Percentiles rank a stretch among this genome's conserved stretches.
Conservation (phyloP, 2,888 invertebrate genomes). For the Phortica magna region DNA sequence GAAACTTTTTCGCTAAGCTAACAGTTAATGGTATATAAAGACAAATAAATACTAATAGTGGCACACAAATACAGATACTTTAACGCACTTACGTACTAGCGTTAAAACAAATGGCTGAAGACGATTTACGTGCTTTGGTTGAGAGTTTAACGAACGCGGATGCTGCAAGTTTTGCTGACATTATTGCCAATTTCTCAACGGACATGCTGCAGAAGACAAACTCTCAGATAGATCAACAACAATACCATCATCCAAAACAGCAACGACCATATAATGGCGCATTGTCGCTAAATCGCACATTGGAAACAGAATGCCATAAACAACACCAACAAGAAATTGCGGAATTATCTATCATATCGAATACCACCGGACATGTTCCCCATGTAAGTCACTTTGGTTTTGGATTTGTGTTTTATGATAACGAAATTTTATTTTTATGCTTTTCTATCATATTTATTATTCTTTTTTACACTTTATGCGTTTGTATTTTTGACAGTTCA, state of each 20-base stretch:
- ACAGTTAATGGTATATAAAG: not conserved
- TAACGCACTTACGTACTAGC: no score
- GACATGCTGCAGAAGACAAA: conserved; percentile 67
- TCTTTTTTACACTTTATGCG: no score
- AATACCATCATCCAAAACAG: conserved; percentile 8
- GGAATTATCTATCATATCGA: not conserved
- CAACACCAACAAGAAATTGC: conserved; percentile 53
- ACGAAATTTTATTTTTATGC: not conserved
- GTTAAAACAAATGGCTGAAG: conserved; percentile 55
- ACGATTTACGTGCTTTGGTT: conserved; percentile 64
- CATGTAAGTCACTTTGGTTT: conserved; percentile 32
- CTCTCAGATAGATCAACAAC: conserved; percentile 53
- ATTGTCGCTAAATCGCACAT: conserved; percentile 59
- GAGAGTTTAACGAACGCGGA: conserved; percentile 60
- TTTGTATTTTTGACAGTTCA: no score
- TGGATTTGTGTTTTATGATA: not conserved
- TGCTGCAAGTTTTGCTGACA: conserved; percentile 56
- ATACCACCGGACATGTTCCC: conserved; percentile 23
- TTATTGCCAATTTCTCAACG: conserved; percentile 68
- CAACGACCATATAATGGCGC: conserved; percentile 51
- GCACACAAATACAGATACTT: conserved; percentile 24
- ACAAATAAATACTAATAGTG: conserved; percentile 8
- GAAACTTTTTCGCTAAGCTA: not conserved
- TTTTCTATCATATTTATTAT: not conserved
- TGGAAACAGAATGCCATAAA: conserved; percentile 61